Base-by-base conservation (phyloP, 2,113 vertebrate species). In the Saguinus midas region DNA sequence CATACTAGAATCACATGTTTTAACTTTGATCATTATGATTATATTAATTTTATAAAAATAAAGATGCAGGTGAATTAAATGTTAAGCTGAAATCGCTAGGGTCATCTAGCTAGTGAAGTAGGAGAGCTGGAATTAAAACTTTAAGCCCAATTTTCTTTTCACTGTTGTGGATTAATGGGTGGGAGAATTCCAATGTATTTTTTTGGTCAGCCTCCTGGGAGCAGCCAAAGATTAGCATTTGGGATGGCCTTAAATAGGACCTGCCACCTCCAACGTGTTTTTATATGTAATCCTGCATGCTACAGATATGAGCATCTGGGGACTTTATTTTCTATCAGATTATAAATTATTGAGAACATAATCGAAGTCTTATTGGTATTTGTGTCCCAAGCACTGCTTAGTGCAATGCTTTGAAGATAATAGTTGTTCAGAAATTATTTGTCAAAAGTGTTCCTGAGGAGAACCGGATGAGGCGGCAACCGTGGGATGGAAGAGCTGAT, bases 401-500 rank as follows among this genome's bases (percentile, higher is more conserved):
- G n/a, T 40, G 32, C 8, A 52, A 27, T 40, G 50, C 11, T 43
- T 85, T 72, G n/a, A 83, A 61, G 32, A 45, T 20, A 89, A 23
- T 55, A 88, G 32, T 83, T 96, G 32, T 78, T 96, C 32, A 76
- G 48, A 25, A 21, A 58, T 89, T 93, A 27, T 58, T 81, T 50
- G 8, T 32, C 76, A 55, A 81, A n/a, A 4, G 55, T 21, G 16
- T 58, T 79, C 48, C 35, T 82, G n/a, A 82, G 52, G 94, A 96
- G 97, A 96, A 96, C 98, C 98, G 98, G 98, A 98, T 98, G 98
- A 98, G 98, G 98, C 97, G 98, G 98, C 92, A 97, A 99, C 99
- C 99, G 99, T 98, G 99, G 99, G 98, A 99, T 99, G 99, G 99
- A 99, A 98, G 99, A 99, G 91, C 99, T 99, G 98, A 99, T 99